phyloP scores from a whole-genome alignment of 1,140 invertebrate genomes.

The Euura saliciscinereae region DNA sequence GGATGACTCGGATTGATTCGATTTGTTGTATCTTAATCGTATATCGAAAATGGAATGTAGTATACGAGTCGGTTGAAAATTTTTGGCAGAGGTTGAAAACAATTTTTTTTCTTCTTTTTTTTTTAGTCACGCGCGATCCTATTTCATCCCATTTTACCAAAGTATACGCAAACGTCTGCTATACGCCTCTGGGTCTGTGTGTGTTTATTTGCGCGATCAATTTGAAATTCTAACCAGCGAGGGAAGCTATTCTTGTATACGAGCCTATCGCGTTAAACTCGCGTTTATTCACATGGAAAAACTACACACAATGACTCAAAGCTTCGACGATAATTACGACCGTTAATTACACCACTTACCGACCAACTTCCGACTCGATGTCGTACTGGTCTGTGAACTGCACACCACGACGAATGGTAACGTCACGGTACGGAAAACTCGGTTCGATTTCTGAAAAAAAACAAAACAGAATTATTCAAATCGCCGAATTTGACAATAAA shows the following conservation, averaged over 20 bases:
- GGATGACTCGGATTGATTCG: too few relatives aligned
- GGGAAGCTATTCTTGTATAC: neutral
- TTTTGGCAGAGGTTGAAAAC: too few relatives aligned
- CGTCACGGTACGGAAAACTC: slow-evolving; percentile 82
- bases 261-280: neutral
- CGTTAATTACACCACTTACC: slow-evolving; percentile 61
- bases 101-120: too few relatives aligned
- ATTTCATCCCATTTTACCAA: too few relatives aligned
- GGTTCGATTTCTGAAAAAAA: slow-evolving; percentile 78
- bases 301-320: neutral
- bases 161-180: too few relatives aligned
- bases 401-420: slow-evolving; percentile 74
- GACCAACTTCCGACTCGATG: slow-evolving; percentile 79
- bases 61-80: too few relatives aligned
- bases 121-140: too few relatives aligned
- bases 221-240: neutral
- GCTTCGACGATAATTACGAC: neutral
- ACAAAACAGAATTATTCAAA: neutral
- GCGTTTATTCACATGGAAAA: neutral
- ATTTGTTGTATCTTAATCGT: too few relatives aligned
- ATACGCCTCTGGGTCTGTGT: neutral
- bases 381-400: slow-evolving; percentile 83
- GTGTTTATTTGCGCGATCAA: neutral
- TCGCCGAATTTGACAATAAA: neutral
- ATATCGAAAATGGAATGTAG: too few relatives aligned